Evolutionary conservation across 1,140 invertebrate genomes (phyloP), one percentile per base, ranked within the genome.

Genomic region (Calliopsis andreniformis): DNA sequence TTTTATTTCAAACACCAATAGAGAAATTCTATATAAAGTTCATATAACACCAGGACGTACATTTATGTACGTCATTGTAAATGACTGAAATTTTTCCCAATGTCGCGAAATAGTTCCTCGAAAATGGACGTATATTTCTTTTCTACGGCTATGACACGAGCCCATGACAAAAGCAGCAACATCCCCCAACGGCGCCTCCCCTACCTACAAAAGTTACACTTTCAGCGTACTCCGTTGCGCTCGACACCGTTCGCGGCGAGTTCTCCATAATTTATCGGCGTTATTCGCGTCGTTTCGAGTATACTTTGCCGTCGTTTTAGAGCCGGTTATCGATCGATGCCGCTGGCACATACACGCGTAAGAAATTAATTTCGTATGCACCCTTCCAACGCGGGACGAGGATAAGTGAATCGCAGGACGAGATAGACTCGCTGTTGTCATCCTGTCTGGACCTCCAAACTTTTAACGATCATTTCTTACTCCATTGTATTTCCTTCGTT

Each of bases 301-400:
- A 53, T 59, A 78, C 59, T 83, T 83, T 55, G 56, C 28, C 63
- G 30, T 66, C 71, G 76, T 82, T 80, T 53, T 47, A 32, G 47
- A 12, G 32, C n/a, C 49, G 61, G 30, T 42, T 68, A 82, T 82
- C 72, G 78, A 85, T 76, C 82, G 45, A n/a, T 32, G 12, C 59
- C 18, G 64, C 30, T 51, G 67, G 23, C 42, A 53, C 71, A 66
- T 58, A 83, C 70, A 67, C 59, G 63, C 51, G 55, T 70, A 79
- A 82, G 80, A 77, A 84, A 77, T 84, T 78, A 82, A 80, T 85
- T 88, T 78, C 49, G 72, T 78, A 85, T 86, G 81, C 85, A 84
- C 83, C 83, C 85, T 81, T 59, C 64, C 16, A n/a, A 20, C 42
- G 30, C 51, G 58, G 53, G 55, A 63, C n/a, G 42, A 53, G 69